Percentiles rank a stretch among this genome's conserved stretches.
Conservation (phyloP, 2,888 invertebrate genomes). For the Heteromurus nitidus region DNA sequence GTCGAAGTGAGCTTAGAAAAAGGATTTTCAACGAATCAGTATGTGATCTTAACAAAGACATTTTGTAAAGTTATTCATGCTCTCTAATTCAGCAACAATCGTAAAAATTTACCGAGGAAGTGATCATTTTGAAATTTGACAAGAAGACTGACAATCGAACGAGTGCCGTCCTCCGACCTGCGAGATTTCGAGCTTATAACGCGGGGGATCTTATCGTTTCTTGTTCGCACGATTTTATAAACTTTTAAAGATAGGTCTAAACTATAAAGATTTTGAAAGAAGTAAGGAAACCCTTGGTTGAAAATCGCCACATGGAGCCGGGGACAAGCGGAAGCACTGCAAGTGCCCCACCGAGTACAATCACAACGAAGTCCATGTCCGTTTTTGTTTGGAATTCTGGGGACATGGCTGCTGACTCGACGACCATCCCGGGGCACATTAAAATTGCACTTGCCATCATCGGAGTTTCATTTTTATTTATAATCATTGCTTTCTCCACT, state of each 20-base stretch:
- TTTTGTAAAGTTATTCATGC: neutral
- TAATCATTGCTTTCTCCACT: constrained; percentile 88
- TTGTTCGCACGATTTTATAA: no score
- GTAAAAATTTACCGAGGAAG: no score
- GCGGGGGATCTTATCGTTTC: no score
- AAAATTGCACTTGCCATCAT: constrained; percentile 65
- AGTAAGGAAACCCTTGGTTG: no score
- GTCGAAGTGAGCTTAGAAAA: no score
- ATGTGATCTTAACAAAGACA: constrained; percentile 14
- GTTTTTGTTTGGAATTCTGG: constrained; percentile 72
- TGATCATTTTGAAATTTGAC: no score
- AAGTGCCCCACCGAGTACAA: constrained; percentile 66
- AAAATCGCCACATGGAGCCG: constrained; percentile 48
- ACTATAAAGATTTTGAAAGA: no score
- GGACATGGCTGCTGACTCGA: constrained; percentile 52
- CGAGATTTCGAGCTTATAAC: no score
- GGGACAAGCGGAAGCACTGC: constrained; percentile 55
- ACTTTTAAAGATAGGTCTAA: no score
- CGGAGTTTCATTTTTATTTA: constrained; percentile 82
- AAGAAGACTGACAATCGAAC: neutral
- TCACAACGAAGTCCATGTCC: constrained; percentile 71
- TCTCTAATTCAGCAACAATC: neutral
- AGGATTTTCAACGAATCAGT: neutral
- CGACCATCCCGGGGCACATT: constrained; percentile 54
- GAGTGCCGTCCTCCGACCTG: no score